Conservation (phyloP, 2,888 invertebrate genomes). For the Onthophagus sagittarius region DNA sequence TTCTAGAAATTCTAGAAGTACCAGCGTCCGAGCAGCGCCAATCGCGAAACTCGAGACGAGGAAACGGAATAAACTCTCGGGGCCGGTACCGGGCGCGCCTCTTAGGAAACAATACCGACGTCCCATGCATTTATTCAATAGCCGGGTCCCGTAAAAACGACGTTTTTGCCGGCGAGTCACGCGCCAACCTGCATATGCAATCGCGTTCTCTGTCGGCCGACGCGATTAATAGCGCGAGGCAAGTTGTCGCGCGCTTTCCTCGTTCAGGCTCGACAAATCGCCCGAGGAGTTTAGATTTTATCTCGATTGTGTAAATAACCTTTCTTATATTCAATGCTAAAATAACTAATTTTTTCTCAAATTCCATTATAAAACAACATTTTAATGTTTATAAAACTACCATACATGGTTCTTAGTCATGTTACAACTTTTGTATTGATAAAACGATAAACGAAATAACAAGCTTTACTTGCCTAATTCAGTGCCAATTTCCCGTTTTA, state of each 20-base stretch:
- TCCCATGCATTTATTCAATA: background rate
- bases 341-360: too few relatives aligned
- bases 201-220: background rate
- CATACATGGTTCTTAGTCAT: too few relatives aligned
- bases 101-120: background rate
- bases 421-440: too few relatives aligned
- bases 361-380: too few relatives aligned
- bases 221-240: background rate
- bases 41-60: background rate
- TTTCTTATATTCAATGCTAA: background rate
- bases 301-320: background rate
- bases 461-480: too few relatives aligned
- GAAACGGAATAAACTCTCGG: background rate
- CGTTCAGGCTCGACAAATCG: background rate
- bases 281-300: background rate
- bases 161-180: slow-evolving; percentile 2
- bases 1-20: background rate
- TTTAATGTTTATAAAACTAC: too few relatives aligned
- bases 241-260: background rate
- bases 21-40: background rate
- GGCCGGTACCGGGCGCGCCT: background rate
- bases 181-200: slow-evolving; percentile 8
- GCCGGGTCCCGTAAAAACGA: background rate
- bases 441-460: too few relatives aligned
- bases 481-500: too few relatives aligned